Conservation (phyloP, 2,888 invertebrate genomes). For the Ditylenchus weischeri region DNA sequence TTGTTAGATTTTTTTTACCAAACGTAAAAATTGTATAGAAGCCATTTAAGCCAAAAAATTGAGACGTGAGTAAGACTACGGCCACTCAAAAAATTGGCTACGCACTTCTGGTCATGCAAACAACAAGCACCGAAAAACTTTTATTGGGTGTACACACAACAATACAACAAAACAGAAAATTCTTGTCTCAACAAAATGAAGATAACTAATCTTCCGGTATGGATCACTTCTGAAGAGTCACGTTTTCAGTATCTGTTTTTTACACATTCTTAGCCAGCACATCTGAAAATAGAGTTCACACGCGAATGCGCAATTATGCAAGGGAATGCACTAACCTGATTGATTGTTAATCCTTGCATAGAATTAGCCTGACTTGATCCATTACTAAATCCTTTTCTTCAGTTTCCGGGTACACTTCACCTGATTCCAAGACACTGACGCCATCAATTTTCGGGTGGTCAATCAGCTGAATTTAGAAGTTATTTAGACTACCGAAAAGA, state of each 20-base stretch:
- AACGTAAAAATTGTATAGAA: too few relatives aligned
- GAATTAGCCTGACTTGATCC: constrained; percentile 43
- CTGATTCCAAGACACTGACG: not conserved
- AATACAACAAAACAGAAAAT: not conserved
- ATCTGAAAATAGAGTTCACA: too few relatives aligned
- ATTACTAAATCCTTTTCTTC: constrained; percentile 19
- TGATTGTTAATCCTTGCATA: constrained; percentile 40
- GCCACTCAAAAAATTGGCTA: too few relatives aligned
- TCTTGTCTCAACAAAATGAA: not conserved
- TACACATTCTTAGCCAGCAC: not conserved
- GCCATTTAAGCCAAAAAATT: too few relatives aligned
- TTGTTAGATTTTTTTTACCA: too few relatives aligned
- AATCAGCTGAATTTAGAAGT: constrained; percentile 19
- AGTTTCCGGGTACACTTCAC: not conserved
- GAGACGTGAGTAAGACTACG: too few relatives aligned
- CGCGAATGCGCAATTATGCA: not conserved
- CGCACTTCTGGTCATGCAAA: too few relatives aligned
- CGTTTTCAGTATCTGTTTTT: not conserved
- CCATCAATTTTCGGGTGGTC: constrained; percentile 21
- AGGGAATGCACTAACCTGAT: constrained; percentile 34
- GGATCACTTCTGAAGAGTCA: constrained; percentile 2
- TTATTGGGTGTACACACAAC: too few relatives aligned
- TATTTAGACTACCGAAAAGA: not conserved
- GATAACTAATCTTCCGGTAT: not conserved
- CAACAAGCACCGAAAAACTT: too few relatives aligned